Conservation (phyloP, 2,113 vertebrate species). For the Dicentrarchus labrax region DNA sequence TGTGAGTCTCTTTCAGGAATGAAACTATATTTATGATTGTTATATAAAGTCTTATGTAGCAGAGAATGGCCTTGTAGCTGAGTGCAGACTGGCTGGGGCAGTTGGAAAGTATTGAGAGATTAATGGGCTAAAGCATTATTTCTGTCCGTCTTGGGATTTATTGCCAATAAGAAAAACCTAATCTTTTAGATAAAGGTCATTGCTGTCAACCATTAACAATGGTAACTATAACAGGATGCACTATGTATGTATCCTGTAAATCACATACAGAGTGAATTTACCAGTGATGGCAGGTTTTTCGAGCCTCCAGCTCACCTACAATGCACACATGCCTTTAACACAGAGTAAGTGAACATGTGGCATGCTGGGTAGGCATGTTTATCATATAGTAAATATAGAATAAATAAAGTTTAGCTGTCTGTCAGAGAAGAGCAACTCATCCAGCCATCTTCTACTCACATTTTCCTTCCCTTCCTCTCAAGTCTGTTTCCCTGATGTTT, state of each 20-base stretch:
- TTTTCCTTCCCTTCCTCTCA: neutral
- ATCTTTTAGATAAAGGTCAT: neutral
- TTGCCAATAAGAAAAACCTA: neutral
- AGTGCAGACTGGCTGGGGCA: neutral
- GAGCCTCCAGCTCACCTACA: neutral
- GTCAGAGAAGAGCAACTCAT: constrained; percentile 25
- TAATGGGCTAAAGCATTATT: neutral
- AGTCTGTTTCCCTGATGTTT: constrained; percentile 9
- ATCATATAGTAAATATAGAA: neutral
- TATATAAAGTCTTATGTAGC: too few relatives aligned
- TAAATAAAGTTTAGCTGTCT: constrained; percentile 26
- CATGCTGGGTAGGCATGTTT: neutral
- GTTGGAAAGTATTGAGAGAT: neutral
- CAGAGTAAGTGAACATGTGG: neutral
- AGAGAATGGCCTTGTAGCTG: too few relatives aligned
- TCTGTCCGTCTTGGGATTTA: neutral
- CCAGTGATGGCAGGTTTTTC: neutral
- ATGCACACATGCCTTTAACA: neutral
- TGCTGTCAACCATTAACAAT: neutral
- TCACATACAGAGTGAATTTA: neutral
- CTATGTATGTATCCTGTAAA: neutral
- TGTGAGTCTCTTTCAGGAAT: too few relatives aligned
- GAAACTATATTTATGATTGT: too few relatives aligned
- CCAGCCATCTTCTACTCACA: neutral
- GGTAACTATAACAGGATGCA: neutral